These are phyloP conservation scores for Ictalurus punctatus DNA, from an alignment of 2,113 vertebrate species.

Conservation along the genomic window DNA sequence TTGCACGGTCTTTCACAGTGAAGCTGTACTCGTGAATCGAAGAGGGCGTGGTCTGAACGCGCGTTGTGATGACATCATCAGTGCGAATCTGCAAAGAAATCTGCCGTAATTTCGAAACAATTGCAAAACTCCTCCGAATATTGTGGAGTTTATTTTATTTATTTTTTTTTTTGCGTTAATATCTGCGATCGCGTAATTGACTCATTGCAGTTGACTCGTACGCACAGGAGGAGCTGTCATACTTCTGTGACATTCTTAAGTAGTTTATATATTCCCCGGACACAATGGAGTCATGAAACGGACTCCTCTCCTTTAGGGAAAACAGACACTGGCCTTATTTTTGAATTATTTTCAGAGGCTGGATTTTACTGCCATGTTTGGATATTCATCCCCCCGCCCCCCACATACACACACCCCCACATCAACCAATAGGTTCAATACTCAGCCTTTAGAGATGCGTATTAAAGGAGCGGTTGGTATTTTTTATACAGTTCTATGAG, in stretches of 20 bases:
- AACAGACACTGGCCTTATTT: background rate
- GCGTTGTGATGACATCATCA: no score
- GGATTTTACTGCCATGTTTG: background rate
- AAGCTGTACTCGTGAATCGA: no score
- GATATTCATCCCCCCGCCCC: background rate
- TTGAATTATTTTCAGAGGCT: background rate
- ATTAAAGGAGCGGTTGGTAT: background rate
- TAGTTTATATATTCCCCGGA: background rate
- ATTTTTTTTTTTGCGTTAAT: no score
- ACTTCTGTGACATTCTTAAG: background rate
- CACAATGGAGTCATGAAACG: background rate
- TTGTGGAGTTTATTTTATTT: no score
- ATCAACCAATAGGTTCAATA: background rate
- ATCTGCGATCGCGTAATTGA: no score
- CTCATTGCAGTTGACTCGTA: background rate
- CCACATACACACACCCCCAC: no score
- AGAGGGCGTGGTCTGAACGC: no score
- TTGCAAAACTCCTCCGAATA: no score
- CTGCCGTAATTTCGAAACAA: no score
- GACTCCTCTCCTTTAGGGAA: background rate
- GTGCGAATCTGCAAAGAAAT: no score
- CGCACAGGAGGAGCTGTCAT: background rate
- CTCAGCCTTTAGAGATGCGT: background rate
- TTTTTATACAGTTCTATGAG: background rate
- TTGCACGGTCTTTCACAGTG: no score